phyloP scores from a whole-genome alignment of 2,888 invertebrate genomes.

The Oscheius sp. region DNA sequence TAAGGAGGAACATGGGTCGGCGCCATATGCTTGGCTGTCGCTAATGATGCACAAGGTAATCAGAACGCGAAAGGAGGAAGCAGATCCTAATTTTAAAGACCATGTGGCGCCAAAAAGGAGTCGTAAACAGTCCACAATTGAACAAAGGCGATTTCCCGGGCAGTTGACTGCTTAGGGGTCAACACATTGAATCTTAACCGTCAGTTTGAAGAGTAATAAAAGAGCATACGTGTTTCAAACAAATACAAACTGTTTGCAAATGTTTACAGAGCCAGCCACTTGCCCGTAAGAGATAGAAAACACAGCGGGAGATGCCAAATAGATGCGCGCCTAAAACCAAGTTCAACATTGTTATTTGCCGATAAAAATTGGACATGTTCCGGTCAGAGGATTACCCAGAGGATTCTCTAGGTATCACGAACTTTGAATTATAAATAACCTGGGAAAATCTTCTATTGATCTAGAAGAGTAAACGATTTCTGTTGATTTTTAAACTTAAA shows the following conservation, averaged over 20 bases:
- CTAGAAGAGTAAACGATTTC: too few species aligned
- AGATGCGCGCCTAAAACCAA: not conserved
- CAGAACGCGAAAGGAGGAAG: conserved; percentile 1
- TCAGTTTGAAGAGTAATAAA: conserved; percentile 34
- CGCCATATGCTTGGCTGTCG: conserved; percentile 28
- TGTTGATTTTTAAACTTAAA: too few species aligned
- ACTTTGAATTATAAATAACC: too few species aligned
- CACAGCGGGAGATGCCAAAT: conserved; percentile 35
- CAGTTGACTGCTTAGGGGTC: too few species aligned
- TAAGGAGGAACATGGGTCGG: conserved; percentile 23
- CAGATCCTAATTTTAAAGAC: not conserved
- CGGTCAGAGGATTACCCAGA: too few species aligned
- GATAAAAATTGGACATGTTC: too few species aligned
- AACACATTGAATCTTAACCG: too few species aligned
- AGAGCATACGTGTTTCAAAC: conserved; percentile 33
- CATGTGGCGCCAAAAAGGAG: not conserved
- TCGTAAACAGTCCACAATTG: not conserved
- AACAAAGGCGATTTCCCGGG: not conserved
- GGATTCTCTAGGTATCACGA: too few species aligned
- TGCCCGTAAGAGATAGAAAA: conserved; percentile 31
- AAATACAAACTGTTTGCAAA: conserved; percentile 19
- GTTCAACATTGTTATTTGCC: too few species aligned
- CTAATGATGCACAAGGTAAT: conserved; percentile 35
- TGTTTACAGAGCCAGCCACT: conserved; percentile 32
- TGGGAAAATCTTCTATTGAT: too few species aligned